Base-by-base conservation (phyloP, 2,888 invertebrate genomes). In the Harmothoe impar region DNA sequence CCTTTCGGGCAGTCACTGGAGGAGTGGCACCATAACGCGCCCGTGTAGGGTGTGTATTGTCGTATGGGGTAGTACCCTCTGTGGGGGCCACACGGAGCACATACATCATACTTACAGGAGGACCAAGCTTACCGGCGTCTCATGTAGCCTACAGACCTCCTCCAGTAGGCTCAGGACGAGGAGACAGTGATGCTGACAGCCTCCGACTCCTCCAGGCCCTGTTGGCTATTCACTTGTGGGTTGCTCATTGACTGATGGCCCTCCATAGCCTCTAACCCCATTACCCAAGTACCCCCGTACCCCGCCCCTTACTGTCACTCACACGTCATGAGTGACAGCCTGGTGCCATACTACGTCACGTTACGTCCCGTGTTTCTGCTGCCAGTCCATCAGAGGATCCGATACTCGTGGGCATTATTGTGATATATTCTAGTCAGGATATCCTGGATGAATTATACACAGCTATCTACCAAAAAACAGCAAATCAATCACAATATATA, bases 21-120 rank as follows among this genome's bases (percentile, higher is more conserved):
- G 72, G 72, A 72, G 72, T 72, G 72, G n/a, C 23, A 62, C 62
- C 72, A 72, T 72, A 72, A 72, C 72, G 72, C 25, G 0, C 72
- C 72, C 72, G 29, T 72, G 25, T 7, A 3, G n/a, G 72, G 72
- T 15, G 72, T 72, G 31, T 29, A 15, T 12, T 7, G 72, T 29
- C 62, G 23, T 72, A 72, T 15, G 31, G 72, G 72, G 0, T 29
- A 7, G 29, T 3, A 7, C 3, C 72, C 29, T 72, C 29, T 3
- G 15, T 29, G 72, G 72, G 31, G 72, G 0, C 25, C 29, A 25
- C n/a, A 72, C 29, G 72, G 0, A 7, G n/a, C 20, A 23, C 72
- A 72, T 72, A 72, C 72, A 29, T 12, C 72, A 72, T 72, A 72
- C 5, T 10, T 43, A 43, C 72, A 72, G 72, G 29, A 29, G 31